Conservation (phyloP, 2,113 vertebrate species). For the Proteles cristata region DNA sequence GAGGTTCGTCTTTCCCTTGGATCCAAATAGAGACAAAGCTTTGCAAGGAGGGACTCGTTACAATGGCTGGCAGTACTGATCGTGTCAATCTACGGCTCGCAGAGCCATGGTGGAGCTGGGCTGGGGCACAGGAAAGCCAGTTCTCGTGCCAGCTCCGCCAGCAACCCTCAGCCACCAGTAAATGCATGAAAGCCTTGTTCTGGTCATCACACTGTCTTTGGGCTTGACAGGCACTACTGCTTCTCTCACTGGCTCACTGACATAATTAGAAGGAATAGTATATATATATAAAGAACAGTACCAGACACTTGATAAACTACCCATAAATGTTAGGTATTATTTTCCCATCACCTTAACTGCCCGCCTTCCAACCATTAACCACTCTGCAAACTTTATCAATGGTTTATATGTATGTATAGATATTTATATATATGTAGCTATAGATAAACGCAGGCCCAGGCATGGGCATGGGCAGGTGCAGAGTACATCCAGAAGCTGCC, state of each 20-base stretch:
- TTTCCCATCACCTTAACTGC: too few relatives aligned
- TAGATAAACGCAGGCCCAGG: background rate
- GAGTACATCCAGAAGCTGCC: background rate
- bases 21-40: background rate
- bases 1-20: background rate
- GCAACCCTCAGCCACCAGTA: background rate
- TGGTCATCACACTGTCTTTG: background rate
- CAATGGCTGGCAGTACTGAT: background rate
- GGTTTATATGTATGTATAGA: background rate
- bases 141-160: background rate
- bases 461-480: background rate
- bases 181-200: background rate
- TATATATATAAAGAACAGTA: background rate
- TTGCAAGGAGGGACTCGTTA: background rate
- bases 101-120: accelerated
- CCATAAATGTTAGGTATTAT: background rate
- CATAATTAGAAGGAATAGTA: background rate
- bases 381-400: background rate
- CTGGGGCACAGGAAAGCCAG: background rate
- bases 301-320: background rate
- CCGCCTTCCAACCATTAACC: background rate
- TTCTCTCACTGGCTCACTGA: background rate
- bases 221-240: background rate
- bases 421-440: background rate
- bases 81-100: background rate